Conservation (phyloP, 2,888 invertebrate species). For the Diachrysia chrysitis region DNA sequence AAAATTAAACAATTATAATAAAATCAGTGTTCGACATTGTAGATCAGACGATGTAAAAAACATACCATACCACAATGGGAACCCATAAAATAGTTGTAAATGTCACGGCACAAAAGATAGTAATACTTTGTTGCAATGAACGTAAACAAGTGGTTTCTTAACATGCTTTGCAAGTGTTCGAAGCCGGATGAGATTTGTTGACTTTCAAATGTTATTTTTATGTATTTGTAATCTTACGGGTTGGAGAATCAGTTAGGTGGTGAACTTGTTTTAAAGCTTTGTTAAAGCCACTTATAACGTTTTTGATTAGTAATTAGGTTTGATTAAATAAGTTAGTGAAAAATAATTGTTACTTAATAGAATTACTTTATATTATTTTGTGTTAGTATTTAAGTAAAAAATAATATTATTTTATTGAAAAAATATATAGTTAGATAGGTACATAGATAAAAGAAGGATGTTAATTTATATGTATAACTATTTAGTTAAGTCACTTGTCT, state of each 20-base stretch:
- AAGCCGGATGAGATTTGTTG: not conserved
- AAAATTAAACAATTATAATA: constrained; percentile 30
- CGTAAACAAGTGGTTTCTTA: constrained; percentile 13
- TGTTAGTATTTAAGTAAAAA: too few species aligned
- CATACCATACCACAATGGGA: constrained; percentile 47
- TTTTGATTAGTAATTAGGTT: too few species aligned
- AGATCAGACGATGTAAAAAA: constrained; percentile 33
- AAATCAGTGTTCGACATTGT: constrained; percentile 42
- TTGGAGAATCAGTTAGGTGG: not conserved
- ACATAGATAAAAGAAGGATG: too few species aligned
- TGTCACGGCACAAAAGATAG: constrained; percentile 48
- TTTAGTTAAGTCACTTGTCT: too few species aligned
- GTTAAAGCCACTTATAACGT: too few species aligned
- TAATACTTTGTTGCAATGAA: constrained; percentile 47
- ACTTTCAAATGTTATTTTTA: constrained; percentile 1
- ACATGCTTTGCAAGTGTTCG: not conserved
- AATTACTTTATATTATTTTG: too few species aligned
- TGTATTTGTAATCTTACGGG: not conserved
- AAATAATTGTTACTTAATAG: too few species aligned
- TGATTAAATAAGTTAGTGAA: too few species aligned
- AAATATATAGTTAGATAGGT: too few species aligned
- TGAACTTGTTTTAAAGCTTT: not conserved
- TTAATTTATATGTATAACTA: too few species aligned
- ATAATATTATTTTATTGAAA: too few species aligned
- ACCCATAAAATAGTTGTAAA: constrained; percentile 56